These are phyloP conservation scores for Mola mola DNA, from an alignment of 2,113 vertebrate genomes.

Conservation along the genomic window DNA sequence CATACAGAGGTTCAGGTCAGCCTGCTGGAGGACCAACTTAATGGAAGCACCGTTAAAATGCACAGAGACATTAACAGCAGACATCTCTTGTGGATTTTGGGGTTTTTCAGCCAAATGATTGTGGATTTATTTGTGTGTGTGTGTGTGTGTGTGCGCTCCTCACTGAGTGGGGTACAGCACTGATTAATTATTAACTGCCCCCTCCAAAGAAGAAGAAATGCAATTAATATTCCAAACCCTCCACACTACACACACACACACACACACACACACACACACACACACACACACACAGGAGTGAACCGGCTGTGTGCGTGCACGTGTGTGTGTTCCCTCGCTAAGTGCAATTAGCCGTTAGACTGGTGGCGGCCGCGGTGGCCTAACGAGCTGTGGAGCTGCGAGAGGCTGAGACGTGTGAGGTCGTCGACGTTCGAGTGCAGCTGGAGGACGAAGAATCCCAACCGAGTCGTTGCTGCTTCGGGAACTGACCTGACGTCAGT, in stretches of 20 bases:
- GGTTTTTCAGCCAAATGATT: neutral
- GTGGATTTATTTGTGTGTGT: constrained; percentile 15
- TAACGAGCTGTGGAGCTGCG: constrained; percentile 42
- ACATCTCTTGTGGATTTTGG: constrained; percentile 31
- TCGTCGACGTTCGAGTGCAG: no score
- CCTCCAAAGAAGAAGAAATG: constrained; percentile 63
- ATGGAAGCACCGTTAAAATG: constrained; percentile 77
- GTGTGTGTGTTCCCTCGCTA: constrained; percentile 20
- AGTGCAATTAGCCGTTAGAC: constrained; percentile 56
- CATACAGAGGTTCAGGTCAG: neutral
- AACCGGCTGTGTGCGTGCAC: constrained; percentile 26
- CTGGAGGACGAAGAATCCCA: no score
- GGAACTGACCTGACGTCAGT: no score
- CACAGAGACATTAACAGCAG: constrained; percentile 62
- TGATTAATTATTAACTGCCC: constrained; percentile 75
- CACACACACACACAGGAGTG: constrained; percentile 42
- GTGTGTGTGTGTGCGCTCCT: constrained; percentile 14
- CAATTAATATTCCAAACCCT: constrained; percentile 72
- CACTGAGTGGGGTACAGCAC: constrained; percentile 37
- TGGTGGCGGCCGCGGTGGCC: constrained; percentile 29
- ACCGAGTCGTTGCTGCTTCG: no score
- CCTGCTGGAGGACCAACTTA: constrained; percentile 50
- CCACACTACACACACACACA: constrained; percentile 4
- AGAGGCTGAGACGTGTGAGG: no score
- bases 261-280: constrained; percentile 35